These are phyloP conservation scores for Polylopha cassiicola DNA, from an alignment of 2,888 invertebrate genomes.

Conservation along the genomic window DNA sequence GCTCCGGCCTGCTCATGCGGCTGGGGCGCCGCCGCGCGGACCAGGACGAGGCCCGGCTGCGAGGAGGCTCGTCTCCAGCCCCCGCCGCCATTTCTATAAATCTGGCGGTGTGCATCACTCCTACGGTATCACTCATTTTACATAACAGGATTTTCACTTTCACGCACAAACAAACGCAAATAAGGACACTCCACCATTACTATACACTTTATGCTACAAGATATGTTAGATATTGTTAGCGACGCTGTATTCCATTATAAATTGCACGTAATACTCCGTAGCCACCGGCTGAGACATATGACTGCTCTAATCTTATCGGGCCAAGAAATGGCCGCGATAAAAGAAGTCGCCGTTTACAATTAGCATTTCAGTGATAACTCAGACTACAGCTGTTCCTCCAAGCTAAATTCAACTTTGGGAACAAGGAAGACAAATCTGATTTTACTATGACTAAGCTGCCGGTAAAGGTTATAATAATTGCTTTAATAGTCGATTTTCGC, in stretches of 20 bases:
- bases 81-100: constrained; percentile 41
- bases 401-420: constrained; percentile 29
- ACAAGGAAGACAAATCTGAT: constrained; percentile 31
- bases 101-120: constrained; percentile 54
- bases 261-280: constrained; percentile 31
- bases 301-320: constrained; percentile 67
- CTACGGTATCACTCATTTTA: constrained; percentile 55
- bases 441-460: background rate
- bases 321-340: constrained; percentile 61
- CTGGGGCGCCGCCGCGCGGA: constrained; percentile 51
- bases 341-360: constrained; percentile 61
- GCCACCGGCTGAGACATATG: constrained; percentile 59
- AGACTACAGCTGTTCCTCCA: constrained; percentile 46
- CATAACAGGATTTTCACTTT: constrained; percentile 2
- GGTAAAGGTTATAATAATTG: too few species aligned
- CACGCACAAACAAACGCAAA: constrained; percentile 31
- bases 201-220: constrained; percentile 37
- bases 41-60: constrained; percentile 60
- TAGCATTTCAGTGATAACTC: constrained; percentile 58
- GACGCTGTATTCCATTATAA: constrained; percentile 19
- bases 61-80: constrained; percentile 35
- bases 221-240: constrained; percentile 24
- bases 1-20: constrained; percentile 48
- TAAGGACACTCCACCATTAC: constrained; percentile 54
- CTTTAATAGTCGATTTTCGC: too few species aligned